phyloP scores from a whole-genome alignment of 2,113 vertebrate species.

The Talpa occidentalis region DNA sequence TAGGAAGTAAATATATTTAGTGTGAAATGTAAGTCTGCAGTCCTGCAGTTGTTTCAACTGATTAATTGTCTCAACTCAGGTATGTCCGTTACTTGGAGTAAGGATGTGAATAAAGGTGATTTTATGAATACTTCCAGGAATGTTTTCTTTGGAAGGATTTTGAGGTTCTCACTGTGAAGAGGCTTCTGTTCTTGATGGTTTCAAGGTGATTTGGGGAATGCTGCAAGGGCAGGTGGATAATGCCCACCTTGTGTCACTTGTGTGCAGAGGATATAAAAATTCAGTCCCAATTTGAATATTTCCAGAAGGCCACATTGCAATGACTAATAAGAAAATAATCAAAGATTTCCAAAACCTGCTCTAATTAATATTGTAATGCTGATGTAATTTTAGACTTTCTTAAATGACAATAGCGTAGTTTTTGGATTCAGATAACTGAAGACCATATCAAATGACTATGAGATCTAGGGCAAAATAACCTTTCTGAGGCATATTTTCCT shows the following conservation, averaged over 20 bases:
- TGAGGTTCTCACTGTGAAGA: neutral
- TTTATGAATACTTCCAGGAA: neutral
- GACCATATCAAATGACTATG: neutral
- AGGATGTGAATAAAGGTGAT: neutral
- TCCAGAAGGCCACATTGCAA: neutral
- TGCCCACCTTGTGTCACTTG: neutral
- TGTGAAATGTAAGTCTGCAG: neutral
- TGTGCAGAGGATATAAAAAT: neutral
- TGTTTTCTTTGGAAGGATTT: neutral
- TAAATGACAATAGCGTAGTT: neutral
- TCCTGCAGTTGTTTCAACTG: neutral
- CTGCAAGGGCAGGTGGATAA: neutral
- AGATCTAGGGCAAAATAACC: neutral
- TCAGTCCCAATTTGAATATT: neutral
- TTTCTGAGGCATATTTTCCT: neutral
- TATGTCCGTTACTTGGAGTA: neutral
- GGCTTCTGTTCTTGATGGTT: neutral
- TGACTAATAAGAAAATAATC: slow-evolving; percentile 23
- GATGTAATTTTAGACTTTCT: neutral
- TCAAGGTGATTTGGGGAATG: neutral
- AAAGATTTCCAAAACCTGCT: neutral
- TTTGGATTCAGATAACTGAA: neutral
- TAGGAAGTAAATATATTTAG: neutral
- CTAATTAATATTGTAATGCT: neutral
- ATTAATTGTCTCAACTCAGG: neutral